A percentile compares a stretch with the other conserved stretches of the same genome.
phyloP scores from a whole-genome alignment of 2,888 invertebrate genomes.

The Yponomeuta plumbellus region DNA sequence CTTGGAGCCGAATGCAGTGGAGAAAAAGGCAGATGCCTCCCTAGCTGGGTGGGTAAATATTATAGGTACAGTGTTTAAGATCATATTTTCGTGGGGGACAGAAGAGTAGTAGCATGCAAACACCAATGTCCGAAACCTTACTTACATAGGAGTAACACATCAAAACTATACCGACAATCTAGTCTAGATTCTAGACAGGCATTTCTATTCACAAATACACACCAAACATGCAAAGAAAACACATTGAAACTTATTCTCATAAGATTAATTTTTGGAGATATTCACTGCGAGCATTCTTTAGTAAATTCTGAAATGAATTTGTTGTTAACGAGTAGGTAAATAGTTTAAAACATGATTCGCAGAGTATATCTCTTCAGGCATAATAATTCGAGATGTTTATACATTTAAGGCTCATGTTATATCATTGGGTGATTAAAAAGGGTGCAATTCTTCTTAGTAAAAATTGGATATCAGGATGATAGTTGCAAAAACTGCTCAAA shows the following conservation, averaged over 20 bases:
- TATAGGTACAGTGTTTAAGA: too few species aligned
- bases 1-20: too few species aligned
- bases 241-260: background rate
- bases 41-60: too few species aligned
- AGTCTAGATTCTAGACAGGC: background rate
- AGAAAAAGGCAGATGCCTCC: too few species aligned
- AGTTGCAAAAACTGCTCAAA: background rate
- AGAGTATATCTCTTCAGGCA: background rate
- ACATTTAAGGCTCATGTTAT: background rate
- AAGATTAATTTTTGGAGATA: background rate
- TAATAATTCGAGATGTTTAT: background rate
- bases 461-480: background rate
- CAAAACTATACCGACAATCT: background rate
- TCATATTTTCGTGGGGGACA: too few species aligned
- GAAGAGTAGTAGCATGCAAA: too few species aligned
- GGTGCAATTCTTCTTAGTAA: constrained; percentile 15
- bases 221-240: background rate
- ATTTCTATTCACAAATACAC: background rate
- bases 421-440: constrained; percentile 20
- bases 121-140: too few species aligned
- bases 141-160: background rate
- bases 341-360: background rate
- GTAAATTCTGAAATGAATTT: too few species aligned
- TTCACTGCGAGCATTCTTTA: background rate
- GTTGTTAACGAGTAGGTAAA: too few species aligned